phyloP scores from a whole-genome alignment of 2,888 invertebrate genomes.

The Tiphia femorata region DNA sequence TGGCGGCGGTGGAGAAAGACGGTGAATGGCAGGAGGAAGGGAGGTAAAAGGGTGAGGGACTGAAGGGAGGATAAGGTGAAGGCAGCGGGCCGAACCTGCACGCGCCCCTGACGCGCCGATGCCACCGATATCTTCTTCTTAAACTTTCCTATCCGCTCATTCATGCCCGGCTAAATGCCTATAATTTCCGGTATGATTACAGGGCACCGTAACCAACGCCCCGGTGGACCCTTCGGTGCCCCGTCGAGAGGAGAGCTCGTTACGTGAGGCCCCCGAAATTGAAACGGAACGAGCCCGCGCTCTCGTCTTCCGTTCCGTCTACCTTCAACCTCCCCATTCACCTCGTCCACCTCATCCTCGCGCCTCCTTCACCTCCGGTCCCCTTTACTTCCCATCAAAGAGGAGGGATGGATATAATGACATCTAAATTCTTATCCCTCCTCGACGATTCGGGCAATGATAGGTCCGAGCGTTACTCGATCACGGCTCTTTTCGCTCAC shows the following conservation, averaged over 20 bases:
- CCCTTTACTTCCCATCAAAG: constrained; percentile 5
- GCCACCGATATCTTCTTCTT: constrained; percentile 60
- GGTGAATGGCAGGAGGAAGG: constrained; percentile 18
- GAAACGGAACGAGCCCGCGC: constrained; percentile 49
- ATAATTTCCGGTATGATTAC: constrained; percentile 67
- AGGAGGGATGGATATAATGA: constrained; percentile 40
- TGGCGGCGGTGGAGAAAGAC: constrained; percentile 19
- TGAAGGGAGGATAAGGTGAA: constrained; percentile 16
- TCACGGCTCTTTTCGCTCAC: constrained; percentile 37
- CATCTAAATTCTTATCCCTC: constrained; percentile 46
- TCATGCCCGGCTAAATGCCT: constrained; percentile 65
- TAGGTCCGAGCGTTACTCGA: constrained; percentile 18
- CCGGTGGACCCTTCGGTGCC: constrained; percentile 31
- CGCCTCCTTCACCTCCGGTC: not conserved
- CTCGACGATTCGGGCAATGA: constrained; percentile 39
- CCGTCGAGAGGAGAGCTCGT: constrained; percentile 43
- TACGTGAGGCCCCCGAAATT: constrained; percentile 54
- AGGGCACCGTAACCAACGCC: constrained; percentile 62
- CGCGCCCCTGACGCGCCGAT: constrained; percentile 60
- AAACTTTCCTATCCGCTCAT: constrained; percentile 64
- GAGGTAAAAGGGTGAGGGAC: constrained; percentile 4
- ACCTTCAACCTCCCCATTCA: not conserved
- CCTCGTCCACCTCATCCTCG: not conserved
- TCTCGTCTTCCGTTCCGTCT: constrained; percentile 20
- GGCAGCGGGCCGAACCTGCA: constrained; percentile 46